Evolutionary conservation across 1,140 invertebrate species (phyloP).

Genomic region (Drosophila punjabiensis): DNA sequence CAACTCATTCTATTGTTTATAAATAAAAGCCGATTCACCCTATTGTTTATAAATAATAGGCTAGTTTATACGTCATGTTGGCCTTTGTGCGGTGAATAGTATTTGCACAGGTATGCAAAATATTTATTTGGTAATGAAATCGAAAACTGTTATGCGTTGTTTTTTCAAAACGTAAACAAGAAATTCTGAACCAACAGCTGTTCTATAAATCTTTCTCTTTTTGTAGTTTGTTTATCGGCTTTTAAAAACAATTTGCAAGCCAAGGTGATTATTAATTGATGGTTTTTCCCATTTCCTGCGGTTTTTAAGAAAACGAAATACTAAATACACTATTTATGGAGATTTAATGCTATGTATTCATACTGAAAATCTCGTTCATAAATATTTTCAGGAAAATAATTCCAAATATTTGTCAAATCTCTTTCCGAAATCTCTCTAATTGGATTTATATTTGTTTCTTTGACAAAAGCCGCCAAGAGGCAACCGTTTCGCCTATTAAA

Average conservation of each 20-base stretch:
- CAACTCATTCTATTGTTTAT: constrained; percentile 9
- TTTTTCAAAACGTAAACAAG: constrained; percentile 51
- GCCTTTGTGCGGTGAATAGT: constrained; percentile 1
- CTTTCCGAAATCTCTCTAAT: constrained; percentile 12
- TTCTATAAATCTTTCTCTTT: constrained; percentile 33
- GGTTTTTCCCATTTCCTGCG: neutral
- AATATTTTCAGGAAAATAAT: neutral
- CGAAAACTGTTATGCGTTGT: constrained; percentile 29
- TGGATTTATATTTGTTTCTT: constrained; percentile 12
- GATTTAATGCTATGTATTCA: no score
- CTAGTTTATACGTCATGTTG: constrained; percentile 5
- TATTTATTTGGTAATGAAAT: constrained; percentile 39
- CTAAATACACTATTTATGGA: neutral
- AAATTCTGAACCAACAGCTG: constrained; percentile 37
- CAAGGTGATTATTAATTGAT: constrained; percentile 29
- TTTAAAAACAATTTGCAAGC: constrained; percentile 26
- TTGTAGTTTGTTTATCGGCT: constrained; percentile 9
- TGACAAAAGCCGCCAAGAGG: constrained; percentile 28
- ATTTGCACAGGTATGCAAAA: constrained; percentile 21
- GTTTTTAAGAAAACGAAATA: neutral
- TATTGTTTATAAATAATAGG: constrained; percentile 19
- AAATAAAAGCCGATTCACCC: constrained; percentile 13
- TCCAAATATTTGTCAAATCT: constrained; percentile 1
- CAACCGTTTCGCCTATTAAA: constrained; percentile 43
- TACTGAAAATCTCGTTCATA: no score